Evolutionary conservation across 2,888 invertebrate genomes (phyloP).

Genomic region (Epistrophe eligans): DNA sequence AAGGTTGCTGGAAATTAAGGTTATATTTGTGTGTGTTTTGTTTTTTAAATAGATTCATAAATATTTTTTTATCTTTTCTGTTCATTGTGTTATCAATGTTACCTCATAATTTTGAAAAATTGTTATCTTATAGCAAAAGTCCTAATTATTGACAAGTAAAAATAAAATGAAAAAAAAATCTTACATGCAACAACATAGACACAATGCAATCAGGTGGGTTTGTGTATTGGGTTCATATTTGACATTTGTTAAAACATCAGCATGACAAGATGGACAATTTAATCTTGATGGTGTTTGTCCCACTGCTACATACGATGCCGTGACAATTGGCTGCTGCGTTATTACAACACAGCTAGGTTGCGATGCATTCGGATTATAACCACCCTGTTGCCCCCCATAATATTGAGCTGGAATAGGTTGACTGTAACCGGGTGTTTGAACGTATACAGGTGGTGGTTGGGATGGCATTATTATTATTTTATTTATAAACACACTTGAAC

Average conservation of each 20-base stretch:
- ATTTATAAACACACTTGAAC: not conserved
- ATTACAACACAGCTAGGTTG: constrained; percentile 50
- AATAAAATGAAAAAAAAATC: constrained; percentile 20
- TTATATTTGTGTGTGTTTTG: not conserved
- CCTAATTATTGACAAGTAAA: not conserved
- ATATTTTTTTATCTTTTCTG: not conserved
- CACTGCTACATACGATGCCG: constrained; percentile 23
- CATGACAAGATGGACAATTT: constrained; percentile 83
- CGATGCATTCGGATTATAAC: constrained; percentile 30
- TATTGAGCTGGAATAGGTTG: constrained; percentile 63
- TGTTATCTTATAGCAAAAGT: not conserved
- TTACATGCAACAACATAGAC: constrained; percentile 77
- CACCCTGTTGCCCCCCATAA: constrained; percentile 30
- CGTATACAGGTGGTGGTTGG: constrained; percentile 61
- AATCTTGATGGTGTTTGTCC: constrained; percentile 79
- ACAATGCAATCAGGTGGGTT: constrained; percentile 73
- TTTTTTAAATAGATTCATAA: constrained; percentile 2
- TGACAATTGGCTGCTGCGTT: constrained; percentile 47
- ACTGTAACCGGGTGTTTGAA: constrained; percentile 64
- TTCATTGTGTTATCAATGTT: not conserved
- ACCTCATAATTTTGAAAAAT: not conserved
- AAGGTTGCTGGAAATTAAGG: not conserved
- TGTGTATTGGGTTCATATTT: constrained; percentile 75
- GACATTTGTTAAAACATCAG: constrained; percentile 82
- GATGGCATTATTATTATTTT: constrained; percentile 40